A percentile compares a stretch with the other conserved stretches of the same genome.
Conservation (phyloP, 2,113 vertebrate species). For the Donacobius atricapilla region DNA sequence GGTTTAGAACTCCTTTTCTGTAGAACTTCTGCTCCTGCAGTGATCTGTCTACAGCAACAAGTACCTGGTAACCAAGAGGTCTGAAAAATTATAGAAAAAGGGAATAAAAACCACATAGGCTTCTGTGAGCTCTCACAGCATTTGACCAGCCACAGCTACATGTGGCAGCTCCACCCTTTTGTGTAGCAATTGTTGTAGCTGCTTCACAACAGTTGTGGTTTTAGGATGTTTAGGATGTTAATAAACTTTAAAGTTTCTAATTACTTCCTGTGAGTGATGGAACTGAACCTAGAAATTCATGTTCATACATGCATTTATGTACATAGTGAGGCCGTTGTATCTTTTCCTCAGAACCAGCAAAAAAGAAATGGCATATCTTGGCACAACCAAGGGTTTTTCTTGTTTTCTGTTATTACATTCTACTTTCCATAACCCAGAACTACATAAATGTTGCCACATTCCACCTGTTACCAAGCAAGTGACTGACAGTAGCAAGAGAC, state of each 20-base stretch:
- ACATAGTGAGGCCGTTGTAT: accelerated
- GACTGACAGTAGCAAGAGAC: neutral
- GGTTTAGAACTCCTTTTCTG: neutral
- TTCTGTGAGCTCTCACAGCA: neutral
- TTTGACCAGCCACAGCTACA: neutral
- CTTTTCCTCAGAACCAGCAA: neutral
- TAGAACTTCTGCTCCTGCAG: neutral
- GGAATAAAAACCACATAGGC: neutral
- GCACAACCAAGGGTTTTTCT: neutral
- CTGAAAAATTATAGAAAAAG: neutral
- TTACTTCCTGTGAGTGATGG: neutral
- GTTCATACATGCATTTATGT: neutral
- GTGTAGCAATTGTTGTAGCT: neutral
- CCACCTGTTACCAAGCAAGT: neutral
- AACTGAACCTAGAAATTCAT: neutral
- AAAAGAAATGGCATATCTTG: neutral
- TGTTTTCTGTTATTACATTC: neutral
- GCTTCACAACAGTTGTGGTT: neutral
- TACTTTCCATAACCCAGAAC: neutral
- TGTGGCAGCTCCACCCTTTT: neutral
- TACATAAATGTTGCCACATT: neutral
- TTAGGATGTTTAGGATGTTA: neutral
- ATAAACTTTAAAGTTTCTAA: neutral
- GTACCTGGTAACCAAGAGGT: neutral
- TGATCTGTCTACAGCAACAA: neutral